Evolutionary conservation across 2,113 vertebrate genomes (phyloP).

Genomic region (Crotalus tigris): DNA sequence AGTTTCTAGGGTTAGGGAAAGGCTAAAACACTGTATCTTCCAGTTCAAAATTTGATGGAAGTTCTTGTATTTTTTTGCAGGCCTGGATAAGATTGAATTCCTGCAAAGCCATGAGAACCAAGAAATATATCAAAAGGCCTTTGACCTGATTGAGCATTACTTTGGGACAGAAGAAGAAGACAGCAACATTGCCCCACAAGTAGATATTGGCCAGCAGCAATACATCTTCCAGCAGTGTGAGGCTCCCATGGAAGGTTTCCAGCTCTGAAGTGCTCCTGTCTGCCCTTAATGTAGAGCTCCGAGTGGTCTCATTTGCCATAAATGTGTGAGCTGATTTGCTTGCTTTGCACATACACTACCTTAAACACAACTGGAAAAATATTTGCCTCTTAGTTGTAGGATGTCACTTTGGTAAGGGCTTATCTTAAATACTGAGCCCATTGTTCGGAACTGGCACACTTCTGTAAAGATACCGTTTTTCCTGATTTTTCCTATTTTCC

Average conservation of each 20-base stretch:
- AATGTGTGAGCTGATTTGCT: slow-evolving; percentile 78
- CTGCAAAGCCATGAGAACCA: slow-evolving; percentile 97
- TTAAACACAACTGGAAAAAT: slow-evolving; percentile 77
- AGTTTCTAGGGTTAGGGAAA: not conserved
- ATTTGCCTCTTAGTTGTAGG: slow-evolving; percentile 73
- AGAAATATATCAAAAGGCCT: slow-evolving; percentile 98
- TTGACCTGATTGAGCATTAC: slow-evolving; percentile 97
- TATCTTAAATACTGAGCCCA: slow-evolving; percentile 60
- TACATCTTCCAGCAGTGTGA: slow-evolving; percentile 98
- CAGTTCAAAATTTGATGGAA: not conserved
- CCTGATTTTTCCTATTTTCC: slow-evolving; percentile 59
- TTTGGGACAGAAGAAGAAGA: slow-evolving; percentile 96
- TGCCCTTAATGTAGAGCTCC: slow-evolving; percentile 68
- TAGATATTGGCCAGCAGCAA: slow-evolving; percentile 96
- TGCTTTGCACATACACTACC: slow-evolving; percentile 78
- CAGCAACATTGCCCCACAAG: slow-evolving; percentile 87
- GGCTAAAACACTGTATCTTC: not conserved
- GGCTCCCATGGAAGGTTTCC: slow-evolving; percentile 97
- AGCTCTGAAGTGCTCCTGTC: slow-evolving; percentile 82
- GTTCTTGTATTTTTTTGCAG: slow-evolving; percentile 64
- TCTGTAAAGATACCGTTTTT: slow-evolving; percentile 60
- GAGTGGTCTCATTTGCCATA: slow-evolving; percentile 77
- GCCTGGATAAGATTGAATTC: slow-evolving; percentile 97
- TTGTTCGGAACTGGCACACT: slow-evolving; percentile 61
- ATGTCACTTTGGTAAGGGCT: slow-evolving; percentile 69